Percentiles rank a stretch among this genome's conserved stretches.
Conservation (phyloP, 2,888 invertebrate genomes). For the Yponomeuta cagnagella region DNA sequence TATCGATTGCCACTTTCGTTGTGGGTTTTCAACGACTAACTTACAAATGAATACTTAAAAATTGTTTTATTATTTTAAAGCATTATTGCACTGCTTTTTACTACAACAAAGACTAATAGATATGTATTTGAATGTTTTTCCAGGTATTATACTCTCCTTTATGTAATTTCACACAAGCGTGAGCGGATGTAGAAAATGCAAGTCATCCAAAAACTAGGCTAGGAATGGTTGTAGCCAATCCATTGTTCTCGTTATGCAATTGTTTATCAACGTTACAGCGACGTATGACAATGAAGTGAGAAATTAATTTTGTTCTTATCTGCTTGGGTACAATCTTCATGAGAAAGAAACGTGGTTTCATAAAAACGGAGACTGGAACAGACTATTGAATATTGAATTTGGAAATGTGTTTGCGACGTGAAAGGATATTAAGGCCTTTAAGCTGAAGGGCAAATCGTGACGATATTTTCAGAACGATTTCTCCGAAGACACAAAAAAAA, state of each 20-base stretch:
- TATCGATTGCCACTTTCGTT: background rate
- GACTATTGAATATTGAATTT: too few relatives aligned
- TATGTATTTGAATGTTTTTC: too few relatives aligned
- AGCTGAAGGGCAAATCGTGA: background rate
- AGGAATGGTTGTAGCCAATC: background rate
- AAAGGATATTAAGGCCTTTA: background rate
- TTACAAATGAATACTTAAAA: background rate
- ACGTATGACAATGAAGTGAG: background rate
- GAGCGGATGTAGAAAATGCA: background rate
- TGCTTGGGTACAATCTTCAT: background rate
- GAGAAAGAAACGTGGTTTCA: constrained; percentile 8
- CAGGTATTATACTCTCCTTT: too few relatives aligned
- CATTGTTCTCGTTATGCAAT: constrained; percentile 7
- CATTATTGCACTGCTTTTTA: background rate
- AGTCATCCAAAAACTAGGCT: background rate
- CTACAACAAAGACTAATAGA: too few relatives aligned
- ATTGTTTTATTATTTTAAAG: background rate
- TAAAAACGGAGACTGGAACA: background rate
- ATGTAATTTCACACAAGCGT: too few relatives aligned
- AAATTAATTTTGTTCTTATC: background rate
- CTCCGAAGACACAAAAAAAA: background rate
- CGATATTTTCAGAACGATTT: background rate
- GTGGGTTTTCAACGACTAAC: background rate
- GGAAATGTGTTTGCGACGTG: background rate
- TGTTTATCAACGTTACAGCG: background rate